Percentiles rank a stretch among this genome's conserved stretches.
These are phyloP conservation scores for Candidula unifasciata DNA, from an alignment of 2,888 invertebrate species.

Conservation along the genomic window DNA sequence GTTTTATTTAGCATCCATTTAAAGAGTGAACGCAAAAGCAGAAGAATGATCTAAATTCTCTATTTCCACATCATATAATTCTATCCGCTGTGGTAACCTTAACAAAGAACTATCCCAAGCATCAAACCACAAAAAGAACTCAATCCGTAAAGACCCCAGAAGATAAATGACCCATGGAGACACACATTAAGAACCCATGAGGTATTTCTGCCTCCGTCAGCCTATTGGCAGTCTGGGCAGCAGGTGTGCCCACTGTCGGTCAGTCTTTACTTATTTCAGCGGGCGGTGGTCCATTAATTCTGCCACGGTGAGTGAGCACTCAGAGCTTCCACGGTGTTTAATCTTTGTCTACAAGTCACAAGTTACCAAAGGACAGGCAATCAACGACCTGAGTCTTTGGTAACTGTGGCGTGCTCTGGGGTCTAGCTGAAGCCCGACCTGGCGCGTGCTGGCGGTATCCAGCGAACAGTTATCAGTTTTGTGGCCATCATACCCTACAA, in stretches of 20 bases:
- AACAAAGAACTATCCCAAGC: too few species aligned
- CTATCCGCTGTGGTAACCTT: too few species aligned
- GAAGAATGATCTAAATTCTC: too few species aligned
- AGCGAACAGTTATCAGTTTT: neutral
- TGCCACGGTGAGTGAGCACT: slow-evolving; percentile 9
- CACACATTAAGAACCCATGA: too few species aligned
- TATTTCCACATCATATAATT: too few species aligned
- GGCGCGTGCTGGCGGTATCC: neutral
- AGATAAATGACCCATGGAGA: too few species aligned
- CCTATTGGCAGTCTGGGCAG: neutral
- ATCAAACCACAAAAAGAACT: too few species aligned
- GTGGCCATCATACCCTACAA: neutral
- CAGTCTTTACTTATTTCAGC: neutral
- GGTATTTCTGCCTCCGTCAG: neutral
- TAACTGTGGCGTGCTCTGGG: too few species aligned
- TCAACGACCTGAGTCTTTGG: neutral
- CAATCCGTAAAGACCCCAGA: too few species aligned
- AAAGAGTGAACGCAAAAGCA: too few species aligned
- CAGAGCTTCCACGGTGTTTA: neutral
- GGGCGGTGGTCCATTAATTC: neutral
- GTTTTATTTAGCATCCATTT: too few species aligned
- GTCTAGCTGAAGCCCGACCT: neutral
- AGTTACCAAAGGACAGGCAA: neutral
- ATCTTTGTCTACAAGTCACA: neutral
- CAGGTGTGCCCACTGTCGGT: neutral